A percentile compares a stretch with the other conserved stretches of the same genome.
These are phyloP conservation scores for Gracilinanus agilis DNA, from an alignment of 2,113 vertebrate genomes.

Conservation along the genomic window DNA sequence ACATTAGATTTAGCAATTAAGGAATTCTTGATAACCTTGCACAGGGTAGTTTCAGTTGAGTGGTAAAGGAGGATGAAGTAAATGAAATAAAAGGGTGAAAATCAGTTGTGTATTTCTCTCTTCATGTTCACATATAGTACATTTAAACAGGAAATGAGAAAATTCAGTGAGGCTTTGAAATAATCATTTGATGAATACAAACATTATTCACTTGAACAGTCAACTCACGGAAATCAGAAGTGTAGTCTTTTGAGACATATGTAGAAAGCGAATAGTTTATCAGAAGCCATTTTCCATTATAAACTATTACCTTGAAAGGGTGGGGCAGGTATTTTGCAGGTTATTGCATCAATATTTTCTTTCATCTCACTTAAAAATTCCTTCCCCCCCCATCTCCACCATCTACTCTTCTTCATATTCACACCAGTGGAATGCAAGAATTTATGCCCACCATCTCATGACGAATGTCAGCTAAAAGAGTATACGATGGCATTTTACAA, in stretches of 20 bases:
- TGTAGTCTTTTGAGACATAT: constrained; percentile 58
- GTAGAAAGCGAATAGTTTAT: constrained; percentile 50
- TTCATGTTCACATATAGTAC: constrained; percentile 8
- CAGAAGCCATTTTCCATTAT: constrained; percentile 47
- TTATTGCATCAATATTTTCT: constrained; percentile 66
- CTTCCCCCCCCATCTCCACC: constrained; percentile 36
- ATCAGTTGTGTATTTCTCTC: constrained; percentile 29
- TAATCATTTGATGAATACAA: constrained; percentile 57
- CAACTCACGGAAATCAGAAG: constrained; percentile 48
- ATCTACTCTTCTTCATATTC: constrained; percentile 46
- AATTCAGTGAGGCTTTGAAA: constrained; percentile 53
- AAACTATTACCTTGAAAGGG: constrained; percentile 58
- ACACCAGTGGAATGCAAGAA: constrained; percentile 48
- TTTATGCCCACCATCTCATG: constrained; percentile 55
- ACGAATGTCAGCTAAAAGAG: constrained; percentile 68
- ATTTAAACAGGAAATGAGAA: constrained; percentile 40
- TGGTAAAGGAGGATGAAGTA: background rate
- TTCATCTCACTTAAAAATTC: constrained; percentile 43
- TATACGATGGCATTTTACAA: constrained; percentile 61
- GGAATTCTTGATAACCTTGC: background rate
- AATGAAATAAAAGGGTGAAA: background rate
- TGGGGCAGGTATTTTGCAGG: constrained; percentile 57
- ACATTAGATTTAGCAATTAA: background rate
- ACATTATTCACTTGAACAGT: constrained; percentile 47
- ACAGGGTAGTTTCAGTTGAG: background rate